Base-by-base conservation (phyloP, 2,113 vertebrate species). In the Siphamia tubifer region DNA sequence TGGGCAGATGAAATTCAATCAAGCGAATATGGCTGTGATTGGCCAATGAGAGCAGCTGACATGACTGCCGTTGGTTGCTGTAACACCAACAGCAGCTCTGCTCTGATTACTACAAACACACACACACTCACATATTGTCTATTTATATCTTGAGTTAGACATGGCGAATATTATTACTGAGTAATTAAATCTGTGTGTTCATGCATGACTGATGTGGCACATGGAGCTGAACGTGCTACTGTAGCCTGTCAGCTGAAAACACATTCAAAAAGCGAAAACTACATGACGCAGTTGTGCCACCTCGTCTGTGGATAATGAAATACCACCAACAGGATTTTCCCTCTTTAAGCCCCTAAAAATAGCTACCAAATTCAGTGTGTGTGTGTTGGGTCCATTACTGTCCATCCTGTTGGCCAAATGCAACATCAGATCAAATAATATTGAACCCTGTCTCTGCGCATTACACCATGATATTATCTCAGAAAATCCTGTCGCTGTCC, bases 141-240 rank as follows among this genome's bases (percentile, higher is more conserved):
- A 76, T 79, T 81, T 77, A 65, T 83, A 69, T 68, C 58, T 2
- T 1, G 8, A 64, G 73, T 62, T 39, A 42, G 32, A 66, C 61
- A 8, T 68, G 75, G 52, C 74, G 79, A 78, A 71, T 75, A 76
- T 83, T 78, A 84, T 74, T 62, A 76, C 58, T 51, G 74, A 78
- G 81, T 87, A 88, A 91, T 91, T 87, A 88, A 87, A 88, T 87
- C 63, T 87, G 87, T 56, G 69, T 13, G 60, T 58, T 81, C 75
- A 77, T 84, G 86, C 83, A 17, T 48, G 61, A 16, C 63, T 84
- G 72, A 74, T 73, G 72, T 7, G 52, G 70, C 83, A 86, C 85
- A 80, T 77, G 81, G 49, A 79, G 67, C 2, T 44, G 52, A 85
- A 82, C 72, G 83, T 89, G 86, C 54, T 1, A 17, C 51, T 13